These are phyloP conservation scores for Anoncus sp. DNA, from an alignment of 2,888 invertebrate genomes.

Conservation along the genomic window DNA sequence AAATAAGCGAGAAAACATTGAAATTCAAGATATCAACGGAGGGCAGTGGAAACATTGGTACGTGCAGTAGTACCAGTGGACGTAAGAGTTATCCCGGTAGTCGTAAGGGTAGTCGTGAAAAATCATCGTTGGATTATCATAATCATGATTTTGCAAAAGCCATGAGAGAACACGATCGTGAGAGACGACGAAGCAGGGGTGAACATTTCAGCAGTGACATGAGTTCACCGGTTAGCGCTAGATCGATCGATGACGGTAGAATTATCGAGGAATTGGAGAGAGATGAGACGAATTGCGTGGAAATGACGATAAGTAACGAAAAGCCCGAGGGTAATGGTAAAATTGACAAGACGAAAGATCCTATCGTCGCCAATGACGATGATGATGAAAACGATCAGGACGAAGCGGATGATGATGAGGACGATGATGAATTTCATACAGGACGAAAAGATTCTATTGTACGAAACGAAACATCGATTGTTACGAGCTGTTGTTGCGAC, in stretches of 20 bases:
- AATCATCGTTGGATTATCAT: constrained; percentile 82
- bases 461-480: constrained; percentile 42
- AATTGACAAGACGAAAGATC: constrained; percentile 48
- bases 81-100: constrained; percentile 89
- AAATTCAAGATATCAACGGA: constrained; percentile 92
- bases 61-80: constrained; percentile 80
- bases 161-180: constrained; percentile 83
- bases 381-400: constrained; percentile 49
- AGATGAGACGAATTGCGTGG: constrained; percentile 69
- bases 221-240: constrained; percentile 79
- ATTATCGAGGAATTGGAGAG: constrained; percentile 78
- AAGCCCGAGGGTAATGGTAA: constrained; percentile 73
- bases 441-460: constrained; percentile 55
- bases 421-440: constrained; percentile 21
- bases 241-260: constrained; percentile 77
- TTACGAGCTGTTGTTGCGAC: constrained; percentile 76
- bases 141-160: constrained; percentile 83
- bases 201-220: constrained; percentile 77
- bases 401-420: neutral
- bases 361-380: constrained; percentile 54
- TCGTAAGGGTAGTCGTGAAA: constrained; percentile 88
- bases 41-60: constrained; percentile 82
- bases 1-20: constrained; percentile 89
- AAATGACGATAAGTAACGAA: constrained; percentile 46
- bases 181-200: constrained; percentile 76